A percentile compares a stretch with the other conserved stretches of the same genome.
Evolutionary conservation across 2,888 invertebrate genomes (phyloP).

Genomic region (Drosophila austrosaltans): DNA sequence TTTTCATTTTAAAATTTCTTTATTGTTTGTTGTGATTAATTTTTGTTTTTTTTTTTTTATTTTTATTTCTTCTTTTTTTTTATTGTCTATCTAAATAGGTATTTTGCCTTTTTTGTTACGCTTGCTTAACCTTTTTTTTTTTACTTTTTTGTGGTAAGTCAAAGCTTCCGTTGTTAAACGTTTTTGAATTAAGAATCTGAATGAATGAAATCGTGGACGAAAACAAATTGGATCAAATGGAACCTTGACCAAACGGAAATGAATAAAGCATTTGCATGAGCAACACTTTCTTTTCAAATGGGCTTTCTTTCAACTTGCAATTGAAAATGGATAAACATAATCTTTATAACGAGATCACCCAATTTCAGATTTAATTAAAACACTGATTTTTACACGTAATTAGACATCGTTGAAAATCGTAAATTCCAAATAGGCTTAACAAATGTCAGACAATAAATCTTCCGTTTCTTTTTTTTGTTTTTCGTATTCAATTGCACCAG

Average conservation of each 20-base stretch:
- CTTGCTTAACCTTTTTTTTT: not conserved
- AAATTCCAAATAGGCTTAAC: slow-evolving; percentile 59
- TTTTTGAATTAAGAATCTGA: slow-evolving; percentile 69
- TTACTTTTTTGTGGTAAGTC: slow-evolving; percentile 38
- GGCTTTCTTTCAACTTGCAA: not conserved
- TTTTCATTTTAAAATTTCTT: slow-evolving; percentile 62
- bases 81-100: slow-evolving; percentile 38
- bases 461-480: slow-evolving; percentile 23
- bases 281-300: slow-evolving; percentile 62
- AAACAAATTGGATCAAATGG: slow-evolving; percentile 57
- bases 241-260: slow-evolving; percentile 70
- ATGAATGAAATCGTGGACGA: slow-evolving; percentile 54
- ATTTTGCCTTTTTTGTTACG: slow-evolving; percentile 31
- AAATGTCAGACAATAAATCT: slow-evolving; percentile 71
- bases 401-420: slow-evolving; percentile 36
- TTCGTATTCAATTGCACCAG: slow-evolving; percentile 27
- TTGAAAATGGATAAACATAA: not conserved
- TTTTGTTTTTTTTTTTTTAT: slow-evolving; percentile 47
- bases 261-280: slow-evolving; percentile 45
- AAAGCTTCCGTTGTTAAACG: slow-evolving; percentile 77
- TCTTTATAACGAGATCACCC: not conserved
- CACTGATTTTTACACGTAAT: slow-evolving; percentile 39
- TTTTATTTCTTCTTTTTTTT: slow-evolving; percentile 35
- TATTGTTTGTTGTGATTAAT: slow-evolving; percentile 72
- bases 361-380: slow-evolving; percentile 28